Base-by-base conservation (phyloP, 1,140 invertebrate species). In the Brachionus asplanchnoidis region DNA sequence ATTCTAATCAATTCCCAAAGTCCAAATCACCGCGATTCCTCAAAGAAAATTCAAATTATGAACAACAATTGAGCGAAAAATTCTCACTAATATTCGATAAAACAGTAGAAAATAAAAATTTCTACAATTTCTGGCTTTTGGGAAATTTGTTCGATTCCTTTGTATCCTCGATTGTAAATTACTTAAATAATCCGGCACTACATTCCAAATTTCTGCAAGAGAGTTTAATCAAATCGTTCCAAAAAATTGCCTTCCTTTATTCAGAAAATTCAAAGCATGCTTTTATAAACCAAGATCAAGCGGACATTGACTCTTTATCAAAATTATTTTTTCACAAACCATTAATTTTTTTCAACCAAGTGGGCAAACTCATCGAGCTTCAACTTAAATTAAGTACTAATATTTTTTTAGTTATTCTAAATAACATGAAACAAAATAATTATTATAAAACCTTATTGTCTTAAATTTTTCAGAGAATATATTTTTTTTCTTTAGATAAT, bases 291-390 rank as follows among this genome's bases (percentile, higher is more conserved):
- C 44, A 77, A 28, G 50, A 77, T 32, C 73, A 77, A 77, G 12
- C 23, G 14, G 73, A 77, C 23, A 77, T 53, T 1, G 73, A 77
- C 26, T 11, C 20, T 6, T 77, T 77, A 9, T 77, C 73, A 0
- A 77, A 77, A 28, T 53, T 44, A 26, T 50, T 77, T 50, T 77
- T 53, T 77, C 44, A 77, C 11, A 77, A 77, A 20, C 73, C 73
- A 23, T 26, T 77, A 26, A 46, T 77, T 28, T 77, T 77, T 77
- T 77, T 50, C 20, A 77, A 77, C 42, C 8, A 20, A 28, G 73
- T 77, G 0, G 46, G 26, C 9, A 77, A 77, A 23, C 20, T 77
- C 12, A 77, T 77, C 12, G 73, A 77, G 28, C 44, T 77, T 9
- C 17, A 50, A 12, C 73, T 77, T 14, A 77, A 77, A 77, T 53